phyloP scores from a whole-genome alignment of 2,797 vertebrate species.

The Sebastes itinus region DNA sequence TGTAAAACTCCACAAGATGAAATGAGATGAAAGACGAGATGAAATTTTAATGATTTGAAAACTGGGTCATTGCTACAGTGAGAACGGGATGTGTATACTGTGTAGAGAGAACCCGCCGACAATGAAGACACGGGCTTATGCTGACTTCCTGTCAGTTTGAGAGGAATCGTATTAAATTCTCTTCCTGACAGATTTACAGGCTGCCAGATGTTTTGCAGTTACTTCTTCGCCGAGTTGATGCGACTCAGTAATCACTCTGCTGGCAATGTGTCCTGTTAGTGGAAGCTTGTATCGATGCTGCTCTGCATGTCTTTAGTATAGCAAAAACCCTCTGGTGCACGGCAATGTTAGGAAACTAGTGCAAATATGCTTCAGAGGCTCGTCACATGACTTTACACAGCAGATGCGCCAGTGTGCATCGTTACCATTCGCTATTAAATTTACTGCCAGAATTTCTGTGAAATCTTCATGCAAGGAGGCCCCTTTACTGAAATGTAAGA shows the following conservation, averaged over 20 bases:
- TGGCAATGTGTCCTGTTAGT: not conserved
- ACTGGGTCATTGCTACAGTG: constrained; percentile 22
- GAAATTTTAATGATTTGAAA: constrained; percentile 34
- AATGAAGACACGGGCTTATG: not conserved
- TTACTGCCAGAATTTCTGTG: not conserved
- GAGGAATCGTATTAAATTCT: not conserved
- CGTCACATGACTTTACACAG: not conserved
- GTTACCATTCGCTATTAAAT: not conserved
- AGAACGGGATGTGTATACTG: not conserved
- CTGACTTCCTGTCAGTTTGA: constrained; percentile 6
- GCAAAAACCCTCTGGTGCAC: not conserved
- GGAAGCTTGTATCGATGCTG: not conserved
- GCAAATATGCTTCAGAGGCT: not conserved
- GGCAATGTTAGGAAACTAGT: not conserved
- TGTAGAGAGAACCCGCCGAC: not conserved
- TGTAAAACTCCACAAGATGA: not conserved
- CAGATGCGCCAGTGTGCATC: not conserved
- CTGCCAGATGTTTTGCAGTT: constrained; percentile 11
- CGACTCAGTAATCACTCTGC: constrained; percentile 7
- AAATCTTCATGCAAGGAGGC: not conserved
- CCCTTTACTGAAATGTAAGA: not conserved
- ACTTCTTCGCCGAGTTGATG: not conserved
- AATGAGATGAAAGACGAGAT: constrained; percentile 7
- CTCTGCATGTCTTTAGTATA: not conserved
- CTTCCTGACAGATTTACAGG: constrained; percentile 6